phyloP scores from a whole-genome alignment of 2,797 vertebrate genomes.

The Scolopax bukidnonensis region DNA sequence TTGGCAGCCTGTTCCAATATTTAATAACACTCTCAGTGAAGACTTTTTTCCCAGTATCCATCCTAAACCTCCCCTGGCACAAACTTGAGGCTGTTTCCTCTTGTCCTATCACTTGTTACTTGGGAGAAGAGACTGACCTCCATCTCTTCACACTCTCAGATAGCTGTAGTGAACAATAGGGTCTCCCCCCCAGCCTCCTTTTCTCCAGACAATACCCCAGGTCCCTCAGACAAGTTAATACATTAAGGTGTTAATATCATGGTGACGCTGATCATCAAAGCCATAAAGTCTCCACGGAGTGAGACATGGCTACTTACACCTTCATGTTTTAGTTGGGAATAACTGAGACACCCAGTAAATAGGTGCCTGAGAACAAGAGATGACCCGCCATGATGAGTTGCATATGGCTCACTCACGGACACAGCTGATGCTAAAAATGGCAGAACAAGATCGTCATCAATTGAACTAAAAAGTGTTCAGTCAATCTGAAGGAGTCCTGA shows the following conservation, averaged over 20 bases:
- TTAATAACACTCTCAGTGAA: neutral
- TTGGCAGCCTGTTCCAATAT: neutral
- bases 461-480: neutral
- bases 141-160: neutral
- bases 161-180: neutral
- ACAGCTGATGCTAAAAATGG: neutral
- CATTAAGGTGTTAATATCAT: neutral
- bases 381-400: neutral
- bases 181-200: neutral
- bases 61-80: neutral
- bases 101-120: neutral
- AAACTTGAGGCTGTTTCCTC: neutral
- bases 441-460: neutral
- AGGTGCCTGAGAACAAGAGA: neutral
- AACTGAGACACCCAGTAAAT: accelerated
- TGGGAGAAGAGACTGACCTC: neutral
- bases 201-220: neutral
- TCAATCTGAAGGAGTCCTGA: neutral
- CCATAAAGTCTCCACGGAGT: neutral
- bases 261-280: neutral
- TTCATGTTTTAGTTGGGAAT: neutral
- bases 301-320: neutral
- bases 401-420: neutral
- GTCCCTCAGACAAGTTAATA: neutral
- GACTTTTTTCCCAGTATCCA: neutral